These are phyloP conservation scores for Thecophora atra DNA, from an alignment of 2,888 invertebrate species.

Conservation along the genomic window DNA sequence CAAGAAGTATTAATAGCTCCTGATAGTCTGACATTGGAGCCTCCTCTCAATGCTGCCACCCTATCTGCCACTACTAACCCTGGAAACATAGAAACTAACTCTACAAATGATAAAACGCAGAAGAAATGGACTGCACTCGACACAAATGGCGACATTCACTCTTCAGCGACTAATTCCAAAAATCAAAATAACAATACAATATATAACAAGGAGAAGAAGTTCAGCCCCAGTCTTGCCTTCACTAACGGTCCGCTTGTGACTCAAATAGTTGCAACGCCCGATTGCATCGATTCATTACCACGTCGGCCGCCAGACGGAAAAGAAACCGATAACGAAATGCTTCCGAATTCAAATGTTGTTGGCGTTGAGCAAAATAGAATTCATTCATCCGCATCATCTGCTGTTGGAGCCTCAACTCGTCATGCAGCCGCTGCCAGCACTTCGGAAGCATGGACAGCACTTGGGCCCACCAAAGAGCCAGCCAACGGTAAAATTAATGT, in stretches of 20 bases:
- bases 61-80: slow-evolving; percentile 39
- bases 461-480: slow-evolving; percentile 68
- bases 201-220: slow-evolving; percentile 43
- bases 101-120: background rate
- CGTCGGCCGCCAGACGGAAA: slow-evolving; percentile 80
- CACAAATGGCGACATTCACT: slow-evolving; percentile 29
- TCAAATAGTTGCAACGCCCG: slow-evolving; percentile 55
- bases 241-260: slow-evolving; percentile 43
- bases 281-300: slow-evolving; percentile 58
- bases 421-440: slow-evolving; percentile 60
- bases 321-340: slow-evolving; percentile 76
- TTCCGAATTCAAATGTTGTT: slow-evolving; percentile 57
- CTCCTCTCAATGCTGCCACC: slow-evolving; percentile 50
- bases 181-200: slow-evolving; percentile 45
- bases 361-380: slow-evolving; percentile 59
- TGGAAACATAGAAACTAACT: slow-evolving; percentile 31
- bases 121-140: background rate
- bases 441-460: slow-evolving; percentile 61
- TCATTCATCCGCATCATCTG: slow-evolving; percentile 61
- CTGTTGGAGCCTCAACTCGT: slow-evolving; percentile 68
- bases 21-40: slow-evolving; percentile 54
- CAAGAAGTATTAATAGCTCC: slow-evolving; percentile 68
- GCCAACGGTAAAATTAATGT: slow-evolving; percentile 87
- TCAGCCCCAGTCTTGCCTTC: slow-evolving; percentile 47
- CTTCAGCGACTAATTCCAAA: slow-evolving; percentile 27